Base-by-base conservation (phyloP, 1,140 invertebrate genomes). In the Phocides pigmalion region DNA sequence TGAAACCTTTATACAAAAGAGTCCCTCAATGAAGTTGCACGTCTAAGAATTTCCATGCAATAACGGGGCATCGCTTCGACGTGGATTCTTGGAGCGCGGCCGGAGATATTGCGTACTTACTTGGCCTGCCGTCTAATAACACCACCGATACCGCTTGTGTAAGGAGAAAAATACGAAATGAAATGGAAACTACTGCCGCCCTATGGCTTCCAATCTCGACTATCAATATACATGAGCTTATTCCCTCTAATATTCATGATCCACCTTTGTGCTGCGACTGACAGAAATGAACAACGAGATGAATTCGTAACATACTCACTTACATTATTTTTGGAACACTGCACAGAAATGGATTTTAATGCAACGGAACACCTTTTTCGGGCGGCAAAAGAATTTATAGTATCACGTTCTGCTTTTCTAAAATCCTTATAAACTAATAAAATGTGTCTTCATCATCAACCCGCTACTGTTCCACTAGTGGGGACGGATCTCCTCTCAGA, bases 11-110 rank as follows among this genome's bases (percentile, higher is more conserved):
- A 88, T 83, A 85, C 82, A 83, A 85, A 86, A 87, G 84, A 87
- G 84, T 80, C 77, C 72, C 78, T 86, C 79, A 84, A 89, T 89
- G 87, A 86, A 89, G 88, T 90, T 90, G 86, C 86, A 90, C 84
- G 79, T 81, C 79, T 79, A 87, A 89, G 83, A 84, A 89, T 90
- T 87, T 89, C 85, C 84, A 87, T 90, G 86, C 88, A 89, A 89
- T 89, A 90, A 90, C 81, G 78, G 71, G 73, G 79, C 81, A 76
- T 77, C 74, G 78, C 75, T 74, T 81, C 75, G 68, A 59, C 74
- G 70, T 81, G 80, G 84, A 87, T 87, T 87, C 85, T 81, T 81
- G 66, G 78, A 77, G 70, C 70, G 70, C 68, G 71, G 41, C 66
- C 69, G 74, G 70, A 83, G 82, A 90, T 90, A 90, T 90, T 90